phyloP scores from a whole-genome alignment of 35 echinoderm and acorn worm species.

The Patiria miniata region DNA sequence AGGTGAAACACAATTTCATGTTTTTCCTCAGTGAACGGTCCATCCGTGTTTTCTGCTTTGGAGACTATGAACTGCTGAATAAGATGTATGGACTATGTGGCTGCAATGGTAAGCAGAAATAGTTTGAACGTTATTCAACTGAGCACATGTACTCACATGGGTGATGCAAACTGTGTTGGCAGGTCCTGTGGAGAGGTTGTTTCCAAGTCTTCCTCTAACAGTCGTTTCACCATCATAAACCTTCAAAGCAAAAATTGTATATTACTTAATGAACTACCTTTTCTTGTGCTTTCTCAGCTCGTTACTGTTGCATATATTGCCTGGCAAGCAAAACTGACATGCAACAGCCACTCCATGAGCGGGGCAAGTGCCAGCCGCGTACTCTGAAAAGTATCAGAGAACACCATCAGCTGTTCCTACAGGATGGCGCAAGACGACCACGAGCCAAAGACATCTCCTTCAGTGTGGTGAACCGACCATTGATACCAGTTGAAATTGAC shows the following conservation, averaged over 20 bases:
- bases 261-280: not conserved
- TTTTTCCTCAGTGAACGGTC: not conserved
- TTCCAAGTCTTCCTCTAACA: not conserved
- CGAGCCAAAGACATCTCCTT: not conserved
- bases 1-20: not conserved
- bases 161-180: not conserved
- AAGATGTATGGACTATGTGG: slow-evolving; percentile 61
- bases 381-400: not conserved
- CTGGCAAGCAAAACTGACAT: not conserved
- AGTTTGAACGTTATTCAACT: not conserved
- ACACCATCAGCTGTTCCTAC: not conserved
- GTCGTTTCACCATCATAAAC: not conserved
- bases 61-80: slow-evolving; percentile 64
- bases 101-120: slow-evolving; percentile 48
- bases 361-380: not conserved
- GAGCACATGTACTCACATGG: not conserved
- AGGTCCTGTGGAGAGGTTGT: not conserved
- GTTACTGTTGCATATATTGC: slow-evolving; percentile 12
- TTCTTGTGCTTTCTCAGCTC: not conserved
- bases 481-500: not conserved
- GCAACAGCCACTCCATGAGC: not conserved
- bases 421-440: not conserved
- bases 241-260: not conserved
- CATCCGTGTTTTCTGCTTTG: slow-evolving; percentile 41
- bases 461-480: not conserved